These are phyloP conservation scores for Elgaria multicarinata DNA, from an alignment of 2,113 vertebrate species.

Conservation along the genomic window DNA sequence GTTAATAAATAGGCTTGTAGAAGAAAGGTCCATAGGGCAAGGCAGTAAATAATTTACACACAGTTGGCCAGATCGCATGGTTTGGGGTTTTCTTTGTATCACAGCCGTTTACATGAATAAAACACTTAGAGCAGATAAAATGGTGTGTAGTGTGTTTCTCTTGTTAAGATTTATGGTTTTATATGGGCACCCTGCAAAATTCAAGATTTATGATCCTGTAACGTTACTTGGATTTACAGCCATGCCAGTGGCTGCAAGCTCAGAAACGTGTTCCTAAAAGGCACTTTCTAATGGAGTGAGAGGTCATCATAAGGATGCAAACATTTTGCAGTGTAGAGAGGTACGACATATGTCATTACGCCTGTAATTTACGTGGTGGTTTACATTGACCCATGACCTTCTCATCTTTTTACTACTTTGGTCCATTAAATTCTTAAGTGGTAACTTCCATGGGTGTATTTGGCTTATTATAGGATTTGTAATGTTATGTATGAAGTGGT, in stretches of 20 bases:
- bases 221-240: slow-evolving; percentile 68
- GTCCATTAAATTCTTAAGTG: slow-evolving; percentile 50
- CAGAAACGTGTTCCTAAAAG: slow-evolving; percentile 34
- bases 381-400: slow-evolving; percentile 28
- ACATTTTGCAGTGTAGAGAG: slow-evolving; percentile 49
- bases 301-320: slow-evolving; percentile 24
- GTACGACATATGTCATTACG: not conserved
- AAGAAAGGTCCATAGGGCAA: slow-evolving; percentile 59
- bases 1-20: slow-evolving; percentile 32
- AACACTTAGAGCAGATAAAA: slow-evolving; percentile 74
- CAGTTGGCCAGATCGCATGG: slow-evolving; percentile 48
- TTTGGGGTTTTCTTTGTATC: slow-evolving; percentile 56
- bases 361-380: slow-evolving; percentile 47
- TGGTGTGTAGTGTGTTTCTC: slow-evolving; percentile 47
- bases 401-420: slow-evolving; percentile 36
- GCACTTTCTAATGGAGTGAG: slow-evolving; percentile 50
- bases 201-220: slow-evolving; percentile 73
- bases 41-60: slow-evolving; percentile 70
- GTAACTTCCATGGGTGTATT: slow-evolving; percentile 23
- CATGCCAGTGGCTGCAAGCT: slow-evolving; percentile 69
- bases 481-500: slow-evolving; percentile 43
- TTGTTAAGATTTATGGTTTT: slow-evolving; percentile 71
- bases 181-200: slow-evolving; percentile 48
- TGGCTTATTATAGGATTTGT: slow-evolving; percentile 46
- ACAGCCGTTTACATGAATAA: slow-evolving; percentile 74